phyloP scores from a whole-genome alignment of 2,113 vertebrate genomes.

The Sorex araneus region DNA sequence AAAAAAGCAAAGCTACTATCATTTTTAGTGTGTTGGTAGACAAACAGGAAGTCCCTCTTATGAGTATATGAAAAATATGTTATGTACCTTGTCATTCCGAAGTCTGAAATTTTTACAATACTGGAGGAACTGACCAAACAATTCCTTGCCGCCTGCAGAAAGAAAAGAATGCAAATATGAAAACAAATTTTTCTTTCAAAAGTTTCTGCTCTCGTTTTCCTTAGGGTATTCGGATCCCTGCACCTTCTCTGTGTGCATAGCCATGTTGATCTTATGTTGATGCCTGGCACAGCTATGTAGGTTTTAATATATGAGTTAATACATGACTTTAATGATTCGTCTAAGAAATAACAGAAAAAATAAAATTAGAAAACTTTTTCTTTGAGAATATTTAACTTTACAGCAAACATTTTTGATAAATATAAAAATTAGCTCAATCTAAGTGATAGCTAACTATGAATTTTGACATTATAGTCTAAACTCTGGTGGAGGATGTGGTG shows the following conservation, averaged over 20 bases:
- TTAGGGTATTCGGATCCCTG: neutral
- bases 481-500: no score
- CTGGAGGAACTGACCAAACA: slow-evolving; percentile 91
- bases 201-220: neutral
- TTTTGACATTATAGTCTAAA: neutral
- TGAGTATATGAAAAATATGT: neutral
- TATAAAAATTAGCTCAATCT: neutral
- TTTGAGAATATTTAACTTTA: slow-evolving; percentile 20
- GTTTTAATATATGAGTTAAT: neutral
- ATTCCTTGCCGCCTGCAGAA: slow-evolving; percentile 93
- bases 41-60: neutral
- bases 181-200: neutral
- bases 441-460: slow-evolving; percentile 20
- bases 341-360: neutral
- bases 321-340: neutral
- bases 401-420: slow-evolving; percentile 31
- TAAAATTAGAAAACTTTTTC: neutral
- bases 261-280: neutral
- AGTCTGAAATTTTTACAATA: slow-evolving; percentile 94
- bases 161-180: slow-evolving; percentile 58
- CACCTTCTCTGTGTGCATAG: neutral
- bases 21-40: neutral
- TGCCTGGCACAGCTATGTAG: fast-evolving
- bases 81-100: slow-evolving; percentile 94
- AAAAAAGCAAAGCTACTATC: neutral